These are phyloP conservation scores for Semotilus atromaculatus DNA, from an alignment of 2,797 vertebrate genomes.

Conservation along the genomic window DNA sequence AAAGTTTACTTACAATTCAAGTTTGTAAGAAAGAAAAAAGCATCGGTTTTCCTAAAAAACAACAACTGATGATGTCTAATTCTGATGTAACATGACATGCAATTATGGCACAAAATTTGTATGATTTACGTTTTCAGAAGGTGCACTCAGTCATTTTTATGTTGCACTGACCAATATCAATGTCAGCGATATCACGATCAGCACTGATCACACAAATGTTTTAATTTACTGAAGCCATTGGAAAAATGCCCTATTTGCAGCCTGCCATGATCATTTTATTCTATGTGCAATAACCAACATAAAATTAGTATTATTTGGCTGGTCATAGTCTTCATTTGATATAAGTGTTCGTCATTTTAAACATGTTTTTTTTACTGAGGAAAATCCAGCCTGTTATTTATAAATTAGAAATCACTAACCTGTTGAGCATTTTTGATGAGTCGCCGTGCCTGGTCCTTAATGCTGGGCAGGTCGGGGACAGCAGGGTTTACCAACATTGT, in stretches of 20 bases:
- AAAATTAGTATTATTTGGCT: background rate
- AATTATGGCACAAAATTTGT: background rate
- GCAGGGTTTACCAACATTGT: slow-evolving; percentile 94
- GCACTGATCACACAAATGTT: background rate
- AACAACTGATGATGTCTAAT: background rate
- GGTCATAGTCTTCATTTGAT: background rate
- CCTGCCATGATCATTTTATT: background rate
- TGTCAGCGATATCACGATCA: background rate
- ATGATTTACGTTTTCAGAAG: background rate
- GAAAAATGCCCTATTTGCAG: background rate
- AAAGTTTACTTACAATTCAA: background rate
- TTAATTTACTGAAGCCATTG: background rate
- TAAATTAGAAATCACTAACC: slow-evolving; percentile 72
- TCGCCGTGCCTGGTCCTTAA: slow-evolving; percentile 93
- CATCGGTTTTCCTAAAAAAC: background rate
- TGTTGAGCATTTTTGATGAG: slow-evolving; percentile 95
- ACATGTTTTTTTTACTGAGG: too few species aligned
- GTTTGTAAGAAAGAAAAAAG: background rate
- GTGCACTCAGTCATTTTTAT: background rate
- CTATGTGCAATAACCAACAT: background rate
- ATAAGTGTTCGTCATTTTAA: too few species aligned
- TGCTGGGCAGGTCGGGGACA: slow-evolving; percentile 89
- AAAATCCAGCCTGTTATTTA: background rate
- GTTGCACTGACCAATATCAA: background rate
- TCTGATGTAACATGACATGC: background rate